Conservation (phyloP, 2,888 invertebrate genomes). For the Drosophila gaucha region DNA sequence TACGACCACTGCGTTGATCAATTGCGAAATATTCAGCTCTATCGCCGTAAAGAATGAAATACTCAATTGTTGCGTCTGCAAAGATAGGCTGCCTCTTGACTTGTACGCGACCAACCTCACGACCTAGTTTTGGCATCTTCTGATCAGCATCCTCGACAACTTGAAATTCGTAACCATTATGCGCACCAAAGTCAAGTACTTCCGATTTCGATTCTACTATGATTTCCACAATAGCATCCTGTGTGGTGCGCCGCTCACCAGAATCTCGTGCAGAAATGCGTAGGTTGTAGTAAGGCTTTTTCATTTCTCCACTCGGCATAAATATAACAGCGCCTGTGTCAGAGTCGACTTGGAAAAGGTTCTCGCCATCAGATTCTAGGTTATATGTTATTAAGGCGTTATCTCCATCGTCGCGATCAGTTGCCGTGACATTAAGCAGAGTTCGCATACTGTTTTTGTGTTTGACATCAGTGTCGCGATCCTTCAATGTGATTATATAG, state of each 20-base stretch:
- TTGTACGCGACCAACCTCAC: slow-evolving; percentile 92
- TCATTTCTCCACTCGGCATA: slow-evolving; percentile 85
- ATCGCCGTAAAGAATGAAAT: slow-evolving; percentile 85
- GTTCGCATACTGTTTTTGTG: slow-evolving; percentile 16
- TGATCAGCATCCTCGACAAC: slow-evolving; percentile 91
- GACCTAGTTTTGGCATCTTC: slow-evolving; percentile 87
- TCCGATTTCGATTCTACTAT: slow-evolving; percentile 90
- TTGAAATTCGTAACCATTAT: slow-evolving; percentile 92
- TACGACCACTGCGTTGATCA: slow-evolving; percentile 91
- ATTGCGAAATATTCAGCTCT: slow-evolving; percentile 91
- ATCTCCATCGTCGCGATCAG: slow-evolving; percentile 92
- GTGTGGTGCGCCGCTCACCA: slow-evolving; percentile 89
- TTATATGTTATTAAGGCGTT: slow-evolving; percentile 93
- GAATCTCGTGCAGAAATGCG: slow-evolving; percentile 92
- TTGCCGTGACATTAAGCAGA: slow-evolving; percentile 91
- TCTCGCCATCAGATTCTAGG: slow-evolving; percentile 92
- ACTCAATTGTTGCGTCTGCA: slow-evolving; percentile 85
- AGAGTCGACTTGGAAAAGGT: slow-evolving; percentile 92
- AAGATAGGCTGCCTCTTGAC: slow-evolving; percentile 82
- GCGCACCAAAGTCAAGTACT: slow-evolving; percentile 90
- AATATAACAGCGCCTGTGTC: slow-evolving; percentile 90
- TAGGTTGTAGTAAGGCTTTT: slow-evolving; percentile 89
- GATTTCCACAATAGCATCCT: slow-evolving; percentile 93
- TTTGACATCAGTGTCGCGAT: slow-evolving; percentile 8
- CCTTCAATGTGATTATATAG: slow-evolving; percentile 92